Conservation (phyloP, 2,888 invertebrate genomes). For the Lasioglossum leucozonium region DNA sequence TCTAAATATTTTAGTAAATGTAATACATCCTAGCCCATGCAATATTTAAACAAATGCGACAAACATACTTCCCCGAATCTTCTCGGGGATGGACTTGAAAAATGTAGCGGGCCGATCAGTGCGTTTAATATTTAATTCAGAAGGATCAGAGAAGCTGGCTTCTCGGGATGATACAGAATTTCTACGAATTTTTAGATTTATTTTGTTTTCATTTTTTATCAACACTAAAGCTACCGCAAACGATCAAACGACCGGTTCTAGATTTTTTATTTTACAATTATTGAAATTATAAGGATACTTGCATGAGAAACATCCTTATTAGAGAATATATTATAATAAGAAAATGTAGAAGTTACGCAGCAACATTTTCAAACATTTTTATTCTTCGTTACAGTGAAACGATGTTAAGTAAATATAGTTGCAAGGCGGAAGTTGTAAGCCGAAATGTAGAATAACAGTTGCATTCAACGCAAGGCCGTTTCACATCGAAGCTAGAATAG, state of each 20-base stretch:
- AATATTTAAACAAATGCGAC: conserved; percentile 2
- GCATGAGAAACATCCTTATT: no score
- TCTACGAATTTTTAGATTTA: no score
- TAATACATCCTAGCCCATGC: background rate
- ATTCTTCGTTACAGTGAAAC: background rate
- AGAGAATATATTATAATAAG: no score
- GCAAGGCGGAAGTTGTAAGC: background rate
- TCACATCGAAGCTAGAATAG: background rate
- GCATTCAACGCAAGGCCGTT: background rate
- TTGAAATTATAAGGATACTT: no score
- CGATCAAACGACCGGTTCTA: no score
- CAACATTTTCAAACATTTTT: background rate
- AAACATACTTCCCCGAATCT: background rate
- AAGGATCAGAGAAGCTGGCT: background rate
- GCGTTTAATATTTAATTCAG: background rate
- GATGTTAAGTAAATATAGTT: background rate
- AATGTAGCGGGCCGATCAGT: background rate
- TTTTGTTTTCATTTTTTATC: no score
- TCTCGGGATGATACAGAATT: background rate
- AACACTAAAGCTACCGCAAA: no score
- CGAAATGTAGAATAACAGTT: background rate
- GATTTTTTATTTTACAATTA: no score
- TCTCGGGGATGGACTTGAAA: background rate
- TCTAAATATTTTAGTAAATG: background rate
- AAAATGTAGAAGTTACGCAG: background rate